These are phyloP conservation scores for Caranx ignobilis DNA, from an alignment of 2,113 vertebrate genomes.

Conservation along the genomic window DNA sequence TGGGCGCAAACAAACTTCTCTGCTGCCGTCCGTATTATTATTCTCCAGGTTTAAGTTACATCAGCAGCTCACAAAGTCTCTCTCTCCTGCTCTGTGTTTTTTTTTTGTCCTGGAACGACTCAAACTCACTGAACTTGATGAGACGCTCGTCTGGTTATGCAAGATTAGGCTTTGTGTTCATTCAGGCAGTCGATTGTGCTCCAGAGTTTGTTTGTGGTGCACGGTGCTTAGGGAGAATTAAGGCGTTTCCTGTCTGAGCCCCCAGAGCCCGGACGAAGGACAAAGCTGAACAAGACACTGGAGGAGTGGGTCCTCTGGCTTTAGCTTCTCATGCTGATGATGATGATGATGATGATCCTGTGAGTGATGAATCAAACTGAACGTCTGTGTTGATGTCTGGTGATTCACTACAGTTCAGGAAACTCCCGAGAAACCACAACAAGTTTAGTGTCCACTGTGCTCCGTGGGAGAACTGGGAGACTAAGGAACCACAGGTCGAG, in stretches of 20 bases:
- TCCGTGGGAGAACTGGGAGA: not conserved
- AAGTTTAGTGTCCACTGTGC: not conserved
- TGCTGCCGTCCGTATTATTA: not conserved
- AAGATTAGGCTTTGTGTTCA: constrained; percentile 54
- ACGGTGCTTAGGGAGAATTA: constrained; percentile 26
- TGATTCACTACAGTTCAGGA: not conserved
- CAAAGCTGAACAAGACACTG: constrained; percentile 1
- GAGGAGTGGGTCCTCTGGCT: not conserved
- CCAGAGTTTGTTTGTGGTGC: constrained; percentile 41
- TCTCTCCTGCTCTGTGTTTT: not conserved
- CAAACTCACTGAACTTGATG: constrained; percentile 35
- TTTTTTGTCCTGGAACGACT: constrained; percentile 18
- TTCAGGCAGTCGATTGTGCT: constrained; percentile 45
- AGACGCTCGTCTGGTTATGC: constrained; percentile 51
- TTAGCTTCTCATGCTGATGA: not conserved
- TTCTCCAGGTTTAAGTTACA: constrained; percentile 12
- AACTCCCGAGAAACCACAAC: not conserved
- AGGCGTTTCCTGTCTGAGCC: constrained; percentile 42
- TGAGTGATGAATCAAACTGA: not conserved
- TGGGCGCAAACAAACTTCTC: not conserved
- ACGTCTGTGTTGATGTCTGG: not conserved
- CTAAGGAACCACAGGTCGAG: not conserved
- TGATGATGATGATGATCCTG: not conserved
- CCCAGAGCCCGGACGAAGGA: constrained; percentile 5
- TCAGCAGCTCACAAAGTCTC: not conserved